Base-by-base conservation (phyloP, 2,113 vertebrate species). In the Aphelocoma coerulescens region DNA sequence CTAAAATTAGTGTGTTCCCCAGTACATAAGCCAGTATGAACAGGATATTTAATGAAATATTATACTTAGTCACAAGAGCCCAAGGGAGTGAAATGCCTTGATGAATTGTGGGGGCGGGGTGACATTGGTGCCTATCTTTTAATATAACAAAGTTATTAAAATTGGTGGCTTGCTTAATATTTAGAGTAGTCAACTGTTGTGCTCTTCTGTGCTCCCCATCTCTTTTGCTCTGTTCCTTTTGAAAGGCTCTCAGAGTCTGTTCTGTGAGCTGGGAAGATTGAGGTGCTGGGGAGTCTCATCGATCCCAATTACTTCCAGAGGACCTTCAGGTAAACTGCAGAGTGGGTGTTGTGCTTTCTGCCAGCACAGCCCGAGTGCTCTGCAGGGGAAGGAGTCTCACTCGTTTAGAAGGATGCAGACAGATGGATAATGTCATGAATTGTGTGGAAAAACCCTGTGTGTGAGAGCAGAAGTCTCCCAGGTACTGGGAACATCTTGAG, bases 1-100 rank as follows among this genome's bases (percentile, higher is more conserved):
- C 98, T 98, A 98, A 98, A 98, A 98, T 98, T 98, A 98, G 98
- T 97, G 97, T 95, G 95, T 97, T 96, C 97, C 92, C 95, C 95
- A 79, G 96, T 97, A 96, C 98, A 96, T 97, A 97, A 97, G 93
- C 97, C 95, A 94, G 97, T 91, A 97, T 88, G 97, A 97, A 85
- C 95, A 96, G 97, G 97, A 96, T 97, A 96, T 96, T 96, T 98
- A 97, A 97, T 98, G 97, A 97, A 98, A 96, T 97, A 97, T 97
- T 97, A 96, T 92, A 96, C 93, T 95, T 96, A 94, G 93, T 93
- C 96, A 96, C 86, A 86, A 95, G 91, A 97, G 78, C 94, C 97
- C 97, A 89, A 49, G 95, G 97, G 97, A 97, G 89, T 93, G 85
- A 68, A 93, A 88, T 91, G 95, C 92, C 95, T 96, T 93, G 93